Base-by-base conservation (phyloP, 2,797 vertebrate species). In the Clamator glandarius region DNA sequence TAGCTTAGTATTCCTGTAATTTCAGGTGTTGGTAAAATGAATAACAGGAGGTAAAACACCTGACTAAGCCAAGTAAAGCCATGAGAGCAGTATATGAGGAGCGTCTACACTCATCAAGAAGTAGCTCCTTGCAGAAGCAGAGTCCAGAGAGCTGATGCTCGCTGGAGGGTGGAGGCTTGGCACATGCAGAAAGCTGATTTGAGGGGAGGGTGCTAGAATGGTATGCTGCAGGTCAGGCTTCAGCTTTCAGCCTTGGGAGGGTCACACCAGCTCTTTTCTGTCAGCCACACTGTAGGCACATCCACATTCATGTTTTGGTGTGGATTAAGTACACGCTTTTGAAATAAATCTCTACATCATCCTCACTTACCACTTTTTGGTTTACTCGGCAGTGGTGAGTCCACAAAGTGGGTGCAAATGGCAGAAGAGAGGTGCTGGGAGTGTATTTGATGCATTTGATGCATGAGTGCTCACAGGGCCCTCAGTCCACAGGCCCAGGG, bases 401-500 rank as follows among this genome's bases (percentile, higher is more conserved):
- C 41, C 19, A 52, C 25, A 14, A 59, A 42, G 35, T 8, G 15
- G 64, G 39, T 77, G 51, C 31, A 26, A n/a, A n/a, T 9, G 31
- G 15, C 73, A 85, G 33, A 83, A 88, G 35, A 48, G 59, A 26
- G 42, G 36, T 3, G 5, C 36, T 57, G 42, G 68, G 39, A 58
- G 18, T 15, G 9, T 13, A 44, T 64, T 62, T 57, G 21, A 70
- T 7, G 3, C 0, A 44, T 64, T 62, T 57, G 21, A 70, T 7
- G 3, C 0, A 0, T 48, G 18, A 54, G 36, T 23, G 35, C 61
- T 78, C 41, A 36, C 0, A 8, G 16, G 15, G n/a, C 15, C 7
- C 15, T 58, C 26, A 29, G 15, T 44, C 48, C 50, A 24, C 4
- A 73, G 36, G 28, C 6, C 8, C 7, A 24, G 33, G 15, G 44